phyloP scores from a whole-genome alignment of 2,113 vertebrate genomes.

The Elanus axillaris region DNA sequence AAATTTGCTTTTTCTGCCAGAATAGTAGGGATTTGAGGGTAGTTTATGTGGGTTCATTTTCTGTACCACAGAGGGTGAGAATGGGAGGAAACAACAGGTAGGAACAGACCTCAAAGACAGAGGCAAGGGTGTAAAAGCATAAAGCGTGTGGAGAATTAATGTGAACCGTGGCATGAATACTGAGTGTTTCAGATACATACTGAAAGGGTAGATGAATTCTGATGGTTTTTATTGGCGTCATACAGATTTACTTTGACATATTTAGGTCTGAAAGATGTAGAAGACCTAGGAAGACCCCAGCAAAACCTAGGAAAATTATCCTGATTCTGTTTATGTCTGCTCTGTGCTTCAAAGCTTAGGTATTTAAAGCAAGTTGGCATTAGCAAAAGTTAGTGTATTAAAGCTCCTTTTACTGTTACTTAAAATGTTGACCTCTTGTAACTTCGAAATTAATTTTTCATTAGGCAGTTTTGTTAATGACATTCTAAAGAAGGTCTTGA shows the following conservation, averaged over 20 bases:
- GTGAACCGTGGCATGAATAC: not conserved
- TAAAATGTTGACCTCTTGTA: not conserved
- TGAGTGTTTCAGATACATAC: not conserved
- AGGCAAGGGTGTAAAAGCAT: not conserved
- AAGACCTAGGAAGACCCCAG: not conserved
- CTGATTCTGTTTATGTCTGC: not conserved
- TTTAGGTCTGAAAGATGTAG: not conserved
- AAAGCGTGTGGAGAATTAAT: not conserved
- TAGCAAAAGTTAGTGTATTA: not conserved
- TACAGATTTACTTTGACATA: not conserved
- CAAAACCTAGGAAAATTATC: not conserved
- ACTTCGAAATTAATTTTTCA: not conserved
- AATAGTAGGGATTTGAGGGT: not conserved
- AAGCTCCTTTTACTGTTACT: not conserved
- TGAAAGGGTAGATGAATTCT: not conserved
- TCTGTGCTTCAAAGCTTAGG: not conserved
- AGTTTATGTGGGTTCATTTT: not conserved
- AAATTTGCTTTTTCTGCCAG: not conserved
- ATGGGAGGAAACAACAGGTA: not conserved
- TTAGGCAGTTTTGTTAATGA: not conserved
- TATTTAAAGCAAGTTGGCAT: not conserved
- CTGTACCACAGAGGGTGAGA: rapidly evolving
- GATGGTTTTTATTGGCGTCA: not conserved
- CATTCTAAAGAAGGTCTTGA: not conserved
- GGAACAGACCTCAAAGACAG: not conserved